Evolutionary conservation across 2,113 vertebrate species (phyloP).

Genomic region (Lichenostomus cassidix): DNA sequence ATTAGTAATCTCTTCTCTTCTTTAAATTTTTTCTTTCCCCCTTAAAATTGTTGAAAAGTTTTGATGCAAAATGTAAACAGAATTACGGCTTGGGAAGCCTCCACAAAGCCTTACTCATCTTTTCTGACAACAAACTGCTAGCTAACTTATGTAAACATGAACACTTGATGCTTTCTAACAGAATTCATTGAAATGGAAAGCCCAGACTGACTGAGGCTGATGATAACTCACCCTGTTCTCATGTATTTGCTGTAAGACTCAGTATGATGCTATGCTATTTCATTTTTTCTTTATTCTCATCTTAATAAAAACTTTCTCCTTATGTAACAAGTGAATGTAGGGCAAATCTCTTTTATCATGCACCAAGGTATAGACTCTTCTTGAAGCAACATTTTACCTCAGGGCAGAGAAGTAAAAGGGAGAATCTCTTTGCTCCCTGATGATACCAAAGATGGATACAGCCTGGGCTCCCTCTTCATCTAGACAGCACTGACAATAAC

Average conservation of each 20-base stretch:
- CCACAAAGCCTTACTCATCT: neutral
- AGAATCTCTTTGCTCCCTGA: neutral
- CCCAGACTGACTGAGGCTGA: neutral
- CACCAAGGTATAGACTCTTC: neutral
- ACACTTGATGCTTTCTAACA: neutral
- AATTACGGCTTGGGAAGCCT: neutral
- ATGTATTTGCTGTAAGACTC: neutral
- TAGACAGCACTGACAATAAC: neutral
- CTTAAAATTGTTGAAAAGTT: constrained; percentile 17
- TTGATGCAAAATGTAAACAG: constrained; percentile 23
- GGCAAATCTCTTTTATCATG: neutral
- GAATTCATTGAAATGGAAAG: neutral
- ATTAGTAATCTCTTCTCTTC: neutral
- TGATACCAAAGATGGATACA: neutral
- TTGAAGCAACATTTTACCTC: neutral
- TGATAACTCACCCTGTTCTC: neutral
- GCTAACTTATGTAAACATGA: neutral
- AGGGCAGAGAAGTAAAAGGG: neutral
- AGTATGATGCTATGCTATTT: neutral
- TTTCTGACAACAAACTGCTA: neutral
- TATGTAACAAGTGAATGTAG: neutral
- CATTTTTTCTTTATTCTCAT: neutral
- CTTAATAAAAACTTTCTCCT: neutral
- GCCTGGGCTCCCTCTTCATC: neutral
- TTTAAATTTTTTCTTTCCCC: neutral